phyloP scores from a whole-genome alignment of 2,888 invertebrate genomes.

The Tryphoninae sp. region DNA sequence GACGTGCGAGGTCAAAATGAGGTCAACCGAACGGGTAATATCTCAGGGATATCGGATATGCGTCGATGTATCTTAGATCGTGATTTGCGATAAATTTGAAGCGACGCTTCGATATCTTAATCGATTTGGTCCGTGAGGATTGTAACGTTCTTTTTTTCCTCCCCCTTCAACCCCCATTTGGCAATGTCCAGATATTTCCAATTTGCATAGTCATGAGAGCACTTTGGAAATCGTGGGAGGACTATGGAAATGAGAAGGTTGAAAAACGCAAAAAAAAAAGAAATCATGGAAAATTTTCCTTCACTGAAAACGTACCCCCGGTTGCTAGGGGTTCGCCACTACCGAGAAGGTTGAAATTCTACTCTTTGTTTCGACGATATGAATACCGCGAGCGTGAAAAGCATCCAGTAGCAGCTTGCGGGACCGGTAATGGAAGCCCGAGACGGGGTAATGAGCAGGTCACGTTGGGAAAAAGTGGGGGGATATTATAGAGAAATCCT shows the following conservation, averaged over 20 bases:
- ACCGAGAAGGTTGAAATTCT: conserved; percentile 35
- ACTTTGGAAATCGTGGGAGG: background rate
- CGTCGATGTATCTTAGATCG: background rate
- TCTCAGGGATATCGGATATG: background rate
- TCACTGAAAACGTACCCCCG: conserved; percentile 15
- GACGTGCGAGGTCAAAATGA: background rate
- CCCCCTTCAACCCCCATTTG: too few species aligned
- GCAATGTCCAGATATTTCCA: background rate
- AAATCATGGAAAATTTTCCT: background rate
- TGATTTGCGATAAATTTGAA: too few species aligned
- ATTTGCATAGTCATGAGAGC: background rate
- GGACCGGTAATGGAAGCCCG: conserved; percentile 49
- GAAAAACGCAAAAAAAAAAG: too few species aligned
- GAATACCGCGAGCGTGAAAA: conserved; percentile 45
- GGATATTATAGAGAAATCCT: conserved; percentile 13
- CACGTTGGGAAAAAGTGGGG: background rate
- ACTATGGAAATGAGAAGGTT: background rate
- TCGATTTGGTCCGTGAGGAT: too few species aligned
- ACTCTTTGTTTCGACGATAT: conserved; percentile 51
- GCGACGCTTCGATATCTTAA: too few species aligned
- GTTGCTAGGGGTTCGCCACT: background rate
- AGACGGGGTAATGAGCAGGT: conserved; percentile 50
- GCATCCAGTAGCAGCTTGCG: conserved; percentile 31
- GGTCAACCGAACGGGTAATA: background rate
- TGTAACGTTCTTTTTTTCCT: too few species aligned